Percentiles rank a stretch among this genome's conserved stretches.
Evolutionary conservation across 2,888 invertebrate genomes (phyloP).

Genomic region (Tinea pellionella): DNA sequence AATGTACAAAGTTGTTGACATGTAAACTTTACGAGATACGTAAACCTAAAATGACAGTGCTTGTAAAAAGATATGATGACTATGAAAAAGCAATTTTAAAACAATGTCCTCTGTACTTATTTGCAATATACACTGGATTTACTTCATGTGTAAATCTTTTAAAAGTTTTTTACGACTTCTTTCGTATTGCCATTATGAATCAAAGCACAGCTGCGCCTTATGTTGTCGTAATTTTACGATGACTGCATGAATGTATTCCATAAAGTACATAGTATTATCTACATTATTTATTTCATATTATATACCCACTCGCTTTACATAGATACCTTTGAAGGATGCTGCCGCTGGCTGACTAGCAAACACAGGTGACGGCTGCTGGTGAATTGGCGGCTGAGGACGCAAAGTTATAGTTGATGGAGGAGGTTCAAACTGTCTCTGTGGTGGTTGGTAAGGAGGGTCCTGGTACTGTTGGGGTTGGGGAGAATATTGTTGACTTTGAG

Average conservation of each 20-base stretch:
- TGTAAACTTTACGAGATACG: neutral
- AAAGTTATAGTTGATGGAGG: conserved; percentile 79
- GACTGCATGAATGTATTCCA: neutral
- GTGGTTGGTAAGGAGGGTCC: conserved; percentile 69
- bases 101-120: conserved; percentile 27
- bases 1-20: neutral
- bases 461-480: conserved; percentile 30
- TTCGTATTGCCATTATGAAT: conserved; percentile 32
- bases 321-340: conserved; percentile 73
- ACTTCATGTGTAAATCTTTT: conserved; percentile 21
- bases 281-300: no score
- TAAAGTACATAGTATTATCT: neutral
- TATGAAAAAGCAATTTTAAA: conserved; percentile 37
- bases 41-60: neutral
- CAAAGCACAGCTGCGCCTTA: conserved; percentile 19
- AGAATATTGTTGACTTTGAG: conserved; percentile 16
- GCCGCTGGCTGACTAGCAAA: conserved; percentile 85
- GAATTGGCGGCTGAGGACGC: conserved; percentile 78
- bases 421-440: conserved; percentile 67
- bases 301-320: no score
- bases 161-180: conserved; percentile 31
- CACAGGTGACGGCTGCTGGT: conserved; percentile 80
- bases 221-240: neutral
- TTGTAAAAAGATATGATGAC: conserved; percentile 8
- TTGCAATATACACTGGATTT: conserved; percentile 26